Base-by-base conservation (phyloP, 2,113 vertebrate species). In the Hiodon alosoides region DNA sequence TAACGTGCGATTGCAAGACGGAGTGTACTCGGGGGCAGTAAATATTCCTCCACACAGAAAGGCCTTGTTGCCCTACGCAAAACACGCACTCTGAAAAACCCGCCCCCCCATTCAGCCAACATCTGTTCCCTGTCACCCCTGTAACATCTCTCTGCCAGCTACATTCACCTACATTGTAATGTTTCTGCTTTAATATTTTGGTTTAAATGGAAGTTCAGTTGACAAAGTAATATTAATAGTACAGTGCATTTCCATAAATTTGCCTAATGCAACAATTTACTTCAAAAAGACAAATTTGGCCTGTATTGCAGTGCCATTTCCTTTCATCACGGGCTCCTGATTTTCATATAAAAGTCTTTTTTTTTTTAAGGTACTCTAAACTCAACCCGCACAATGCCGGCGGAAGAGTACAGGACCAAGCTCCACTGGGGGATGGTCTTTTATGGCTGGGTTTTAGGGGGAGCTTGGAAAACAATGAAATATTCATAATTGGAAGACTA, bases 401-500 rank as follows among this genome's bases (percentile, higher is more conserved):
- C 31, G 2, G 31, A 31, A 31, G 31, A 74, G 74, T 72, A 9
- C 54, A 17, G 70, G 47, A 72, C 31, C 81, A 80, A 78, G 82
- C 77, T 81, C 69, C 31, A 67, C 78, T 80, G 78, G 80, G 83
- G 79, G 83, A 86, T 86, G 79, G 88, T 88, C 79, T 86, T 87
- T 83, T 83, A 81, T 79, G 76, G 78, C 79, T 80, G 77, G 62
- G 72, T 88, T 87, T 85, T 79, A 68, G 79, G 79, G 67, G 83
- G 81, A 80, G 79, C 79, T 88, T 71, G 68, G 73, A 85, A 87
- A 87, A 89, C 84, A 88, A 90, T 90, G 77, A 88, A 88, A 89
- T 88, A 89, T 90, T 90, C 87, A 88, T 84, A 73, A 85, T 81
- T 70, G 80, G 80, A 87, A 91, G 87, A 91, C 90, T 92, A 94